Evolutionary conservation across 2,113 vertebrate genomes (phyloP).

Genomic region (Psittacula cyanocephala): DNA sequence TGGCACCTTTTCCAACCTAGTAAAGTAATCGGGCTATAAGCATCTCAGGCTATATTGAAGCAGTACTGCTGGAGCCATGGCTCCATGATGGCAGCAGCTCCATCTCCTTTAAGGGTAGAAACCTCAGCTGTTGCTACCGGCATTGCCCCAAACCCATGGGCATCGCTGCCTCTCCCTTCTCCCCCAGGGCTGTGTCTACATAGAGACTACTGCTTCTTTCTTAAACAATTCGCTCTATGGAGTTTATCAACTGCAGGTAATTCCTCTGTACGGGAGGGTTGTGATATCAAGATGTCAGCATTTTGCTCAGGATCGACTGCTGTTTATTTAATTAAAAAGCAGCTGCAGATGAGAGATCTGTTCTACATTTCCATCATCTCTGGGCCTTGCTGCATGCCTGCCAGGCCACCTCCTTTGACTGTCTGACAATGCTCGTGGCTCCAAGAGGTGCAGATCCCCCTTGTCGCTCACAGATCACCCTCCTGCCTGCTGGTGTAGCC

Average conservation of each 20-base stretch:
- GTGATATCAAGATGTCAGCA: background rate
- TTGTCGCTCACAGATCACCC: background rate
- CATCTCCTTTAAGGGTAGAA: background rate
- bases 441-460: background rate
- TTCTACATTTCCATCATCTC: background rate
- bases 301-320: background rate
- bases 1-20: background rate
- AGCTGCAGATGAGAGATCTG: background rate
- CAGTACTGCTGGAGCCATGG: background rate
- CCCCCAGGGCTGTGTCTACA: background rate
- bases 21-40: background rate
- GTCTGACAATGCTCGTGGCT: background rate
- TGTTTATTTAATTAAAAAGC: background rate
- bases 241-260: background rate
- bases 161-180: fast-evolving
- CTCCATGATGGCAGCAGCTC: background rate
- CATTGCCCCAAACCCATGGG: background rate
- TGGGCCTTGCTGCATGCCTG: background rate
- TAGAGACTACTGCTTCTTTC: background rate
- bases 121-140: background rate
- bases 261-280: background rate
- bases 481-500: background rate
- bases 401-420: background rate
- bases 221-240: background rate
- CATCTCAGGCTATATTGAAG: background rate